Base-by-base conservation (phyloP, 2,113 vertebrate genomes). In the Nothobranchius kuhntae region DNA sequence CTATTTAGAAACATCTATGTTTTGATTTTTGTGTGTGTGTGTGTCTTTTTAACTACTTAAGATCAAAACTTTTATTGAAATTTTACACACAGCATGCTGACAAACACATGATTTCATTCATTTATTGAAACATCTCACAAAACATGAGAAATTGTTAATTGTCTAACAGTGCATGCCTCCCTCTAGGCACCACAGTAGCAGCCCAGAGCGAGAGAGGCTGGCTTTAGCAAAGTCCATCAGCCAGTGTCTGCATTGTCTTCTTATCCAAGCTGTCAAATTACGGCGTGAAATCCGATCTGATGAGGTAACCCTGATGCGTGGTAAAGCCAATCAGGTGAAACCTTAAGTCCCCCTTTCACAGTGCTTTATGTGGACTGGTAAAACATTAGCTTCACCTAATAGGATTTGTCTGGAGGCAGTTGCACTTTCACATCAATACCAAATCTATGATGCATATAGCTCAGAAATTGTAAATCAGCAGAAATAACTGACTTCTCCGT, bases 361-460 rank as follows among this genome's bases (percentile, higher is more conserved):
- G 7, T 53, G 71, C 77, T 60, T 75, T 30, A 45, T 70, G 68
- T 53, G 65, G 64, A 57, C 77, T 59, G 62, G 66, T 81, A 67
- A 85, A 89, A 82, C 76, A 87, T 84, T 80, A 76, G 68, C 75
- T 81, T 71, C 74, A 53, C 42, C 40, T 78, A 77, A 80, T 57
- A 64, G 75, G 48, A 68, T 85, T 82, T 78, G 69, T 53, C 80
- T 57, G 17, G 26, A 88, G 74, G 84, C 69, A 53, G 36, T 53
- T 83, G 69, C 76, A 85, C 73, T 82, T 71, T 68, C 69, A 68
- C 77, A 35, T 85, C 73, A 59, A 80, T 86, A 80, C 63, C 52
- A 73, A 82, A 83, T 82, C 83, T 68, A 82, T 83, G 66, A 68
- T 52, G 68, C 75, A 65, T 24, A 65, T 24, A 65, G 75, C 73